Conservation (phyloP, 2,888 invertebrate species). For the Drosophila emarginata region DNA sequence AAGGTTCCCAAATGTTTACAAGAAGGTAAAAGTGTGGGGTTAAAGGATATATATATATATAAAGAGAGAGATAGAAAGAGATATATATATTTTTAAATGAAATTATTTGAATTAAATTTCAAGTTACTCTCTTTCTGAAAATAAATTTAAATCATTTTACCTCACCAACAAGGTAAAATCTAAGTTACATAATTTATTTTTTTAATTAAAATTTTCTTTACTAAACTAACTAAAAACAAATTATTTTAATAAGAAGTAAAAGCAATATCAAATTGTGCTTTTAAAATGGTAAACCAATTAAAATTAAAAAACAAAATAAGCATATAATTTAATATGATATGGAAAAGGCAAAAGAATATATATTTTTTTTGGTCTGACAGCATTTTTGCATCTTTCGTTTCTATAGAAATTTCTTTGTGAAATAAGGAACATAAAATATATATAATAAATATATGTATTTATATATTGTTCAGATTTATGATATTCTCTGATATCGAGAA, state of each 20-base stretch:
- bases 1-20: not conserved
- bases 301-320: not conserved
- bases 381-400: not conserved
- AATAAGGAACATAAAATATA: not conserved
- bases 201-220: not conserved
- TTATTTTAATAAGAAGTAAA: not conserved
- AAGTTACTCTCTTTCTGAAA: not conserved
- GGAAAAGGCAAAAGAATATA: not conserved
- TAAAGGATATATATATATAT: not conserved
- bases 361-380: not conserved
- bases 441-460: not conserved
- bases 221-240: not conserved
- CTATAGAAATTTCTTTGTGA: not conserved
- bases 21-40: slow-evolving; percentile 13
- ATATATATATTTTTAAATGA: slow-evolving; percentile 14
- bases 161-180: not conserved
- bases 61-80: slow-evolving; percentile 26
- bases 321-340: not conserved
- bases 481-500: no score
- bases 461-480: no score
- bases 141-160: not conserved
- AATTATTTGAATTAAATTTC: not conserved
- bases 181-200: not conserved
- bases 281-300: not conserved
- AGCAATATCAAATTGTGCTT: not conserved